A percentile compares a stretch with the other conserved stretches of the same genome.
Evolutionary conservation across 2,113 vertebrate species (phyloP).

Genomic region (Microcebus griseorufus): DNA sequence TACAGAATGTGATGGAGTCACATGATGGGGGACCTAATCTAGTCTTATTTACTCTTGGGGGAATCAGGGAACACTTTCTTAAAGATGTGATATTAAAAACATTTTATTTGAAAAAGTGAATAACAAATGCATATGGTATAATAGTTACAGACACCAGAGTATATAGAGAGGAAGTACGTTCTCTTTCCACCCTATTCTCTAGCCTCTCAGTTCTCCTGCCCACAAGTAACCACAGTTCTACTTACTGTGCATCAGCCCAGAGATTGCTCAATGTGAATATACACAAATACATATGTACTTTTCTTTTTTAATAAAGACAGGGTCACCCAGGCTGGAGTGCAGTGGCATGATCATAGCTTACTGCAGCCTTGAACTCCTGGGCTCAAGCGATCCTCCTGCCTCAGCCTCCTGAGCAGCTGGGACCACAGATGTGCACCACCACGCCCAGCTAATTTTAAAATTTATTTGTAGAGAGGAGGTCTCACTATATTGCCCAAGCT

Average conservation of each 20-base stretch:
- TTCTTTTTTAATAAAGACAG: too few species aligned
- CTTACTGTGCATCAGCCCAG: background rate
- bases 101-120: background rate
- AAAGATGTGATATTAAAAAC: background rate
- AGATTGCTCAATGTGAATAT: background rate
- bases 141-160: background rate
- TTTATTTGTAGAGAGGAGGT: too few species aligned
- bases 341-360: too few species aligned
- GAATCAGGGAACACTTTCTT: background rate
- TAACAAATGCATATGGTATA: background rate
- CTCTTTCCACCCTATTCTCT: background rate
- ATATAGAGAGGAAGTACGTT: accelerated
- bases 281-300: background rate
- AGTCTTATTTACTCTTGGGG: background rate
- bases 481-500: too few species aligned
- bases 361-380: too few species aligned
- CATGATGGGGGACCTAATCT: background rate
- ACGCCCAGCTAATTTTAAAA: too few species aligned
- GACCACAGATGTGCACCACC: too few species aligned
- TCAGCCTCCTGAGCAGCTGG: too few species aligned
- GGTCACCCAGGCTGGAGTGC: too few species aligned
- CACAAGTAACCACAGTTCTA: too few species aligned
- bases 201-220: background rate
- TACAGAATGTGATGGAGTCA: background rate
- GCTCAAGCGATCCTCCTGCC: too few species aligned